Base-by-base conservation (phyloP, 2,113 vertebrate species). In the Puma concolor region DNA sequence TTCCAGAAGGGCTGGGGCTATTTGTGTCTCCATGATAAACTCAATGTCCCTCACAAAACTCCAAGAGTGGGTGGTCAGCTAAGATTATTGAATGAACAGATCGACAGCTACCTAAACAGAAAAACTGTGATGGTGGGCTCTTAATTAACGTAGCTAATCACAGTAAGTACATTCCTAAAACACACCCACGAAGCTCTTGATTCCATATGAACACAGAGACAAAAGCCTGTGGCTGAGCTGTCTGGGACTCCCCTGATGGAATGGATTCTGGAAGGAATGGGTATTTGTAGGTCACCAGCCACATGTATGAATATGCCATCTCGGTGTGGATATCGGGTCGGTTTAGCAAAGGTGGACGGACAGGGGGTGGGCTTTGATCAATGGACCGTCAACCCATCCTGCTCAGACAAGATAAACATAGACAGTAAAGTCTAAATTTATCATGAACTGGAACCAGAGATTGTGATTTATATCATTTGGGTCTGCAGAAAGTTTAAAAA, bases 201-300 rank as follows among this genome's bases (percentile, higher is more conserved):
- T 44, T 92, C 57, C 33, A 11, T 7, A 1, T 31, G 7, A 33
- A 21, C 57, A 31, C 14, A 54, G 4, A 92, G 13, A n/a, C 29
- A 31, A 33, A 48, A 48, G 41, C 2, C 82, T 4, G 0, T 1
- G 3, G 21, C 5, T 77, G 50, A 76, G 69, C 19, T 52, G 76
- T 31, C 76, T 72, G 54, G 10, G 38, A 23, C 7, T 14, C 12
- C 23, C 27, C 1, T 50, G 21, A 13, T 33, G 23, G 44, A 7
- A 14, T 1, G 16, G 64, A 48, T 63, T 19, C 52, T 7, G n/a
- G 13, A 1, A 14, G 12, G 23, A 41, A 33, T 27, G 19, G 48
- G 15, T 8, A 21, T 38, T 15, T 41, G 0, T 1, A 31, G 0
- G 44, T 38, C 15, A 11, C 33, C 1, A 25, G 31, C 2, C 29